Base-by-base conservation (phyloP, 2,113 vertebrate genomes). In the Leuciscus idus region DNA sequence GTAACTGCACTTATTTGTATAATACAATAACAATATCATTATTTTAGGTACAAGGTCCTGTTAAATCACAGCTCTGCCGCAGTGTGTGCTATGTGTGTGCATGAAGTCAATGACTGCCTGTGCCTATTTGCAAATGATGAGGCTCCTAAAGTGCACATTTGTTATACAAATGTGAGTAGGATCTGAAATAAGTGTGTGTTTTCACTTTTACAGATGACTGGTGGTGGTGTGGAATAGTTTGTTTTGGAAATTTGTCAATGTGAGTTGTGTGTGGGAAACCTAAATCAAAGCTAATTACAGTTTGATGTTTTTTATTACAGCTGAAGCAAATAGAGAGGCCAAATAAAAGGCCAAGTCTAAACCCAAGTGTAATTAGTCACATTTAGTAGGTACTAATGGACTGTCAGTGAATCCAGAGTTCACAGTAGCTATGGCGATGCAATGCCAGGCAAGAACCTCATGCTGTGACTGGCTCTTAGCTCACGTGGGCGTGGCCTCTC, bases 371-470 rank as follows among this genome's bases (percentile, higher is more conserved):
- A 85, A 85, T 85, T 85, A 80, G 84, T 79, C 76, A 70, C 62
- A 85, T 72, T 85, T 79, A 73, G 50, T 23, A 80, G 62, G 64
- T 64, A 46, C 46, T 85, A 85, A 85, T 81, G 36, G 62, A 85
- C 68, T 72, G 62, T 66, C 84, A 80, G 26, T 55, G 62, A 57
- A 66, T 81, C 15, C 59, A 81, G 13, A 81, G 26, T 82, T 82
- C 62, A 82, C 46, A 23, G 80, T 70, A 46, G n/a, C 80, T 33
- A 68, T 82, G 62, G 26, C 43, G 12, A 61, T 77, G 21, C 4
- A 78, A 33, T 57, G 28, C 1, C 9, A 57, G 5, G 52, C 19
- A 5, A 11, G 48, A 48, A 78, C 57, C 76, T n/a, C 8, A 17
- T 1, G 2, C 4, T 50, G 39, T 33, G 4, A 82, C 2, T 82